These are phyloP conservation scores for Sebastes itinus DNA, from an alignment of 2,797 vertebrate genomes.

Conservation along the genomic window DNA sequence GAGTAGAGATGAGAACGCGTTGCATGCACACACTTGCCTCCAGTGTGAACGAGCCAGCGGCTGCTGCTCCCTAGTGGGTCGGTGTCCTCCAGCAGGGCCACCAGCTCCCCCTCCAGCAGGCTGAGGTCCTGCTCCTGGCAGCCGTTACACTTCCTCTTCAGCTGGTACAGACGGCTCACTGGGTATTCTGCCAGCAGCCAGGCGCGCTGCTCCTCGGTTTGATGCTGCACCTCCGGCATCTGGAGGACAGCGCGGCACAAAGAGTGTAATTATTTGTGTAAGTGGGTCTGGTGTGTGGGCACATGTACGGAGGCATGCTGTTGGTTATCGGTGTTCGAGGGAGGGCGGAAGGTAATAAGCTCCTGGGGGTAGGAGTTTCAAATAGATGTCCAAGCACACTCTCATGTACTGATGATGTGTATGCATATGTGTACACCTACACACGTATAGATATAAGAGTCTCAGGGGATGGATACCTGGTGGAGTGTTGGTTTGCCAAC, in stretches of 20 bases:
- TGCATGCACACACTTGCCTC: conserved; percentile 83
- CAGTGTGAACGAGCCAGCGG: conserved; percentile 96
- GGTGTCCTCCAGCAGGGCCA: conserved; percentile 90
- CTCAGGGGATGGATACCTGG: conserved; percentile 11
- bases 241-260: conserved; percentile 42
- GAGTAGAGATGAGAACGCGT: too few relatives aligned
- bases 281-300: conserved; percentile 4
- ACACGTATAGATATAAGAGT: background rate
- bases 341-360: conserved; percentile 14
- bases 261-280: conserved; percentile 18
- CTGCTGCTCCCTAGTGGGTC: conserved; percentile 91
- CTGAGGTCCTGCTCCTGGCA: conserved; percentile 92
- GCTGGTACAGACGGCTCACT: conserved; percentile 84
- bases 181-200: conserved; percentile 85
- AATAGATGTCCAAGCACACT: background rate
- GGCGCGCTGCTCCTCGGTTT: conserved; percentile 87
- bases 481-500: conserved; percentile 35
- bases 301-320: background rate
- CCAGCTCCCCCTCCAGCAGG: conserved; percentile 93
- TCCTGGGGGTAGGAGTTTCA: background rate
- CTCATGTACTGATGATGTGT: background rate
- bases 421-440: background rate
- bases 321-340: background rate
- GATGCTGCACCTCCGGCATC: conserved; percentile 86
- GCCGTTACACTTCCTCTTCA: conserved; percentile 96